Evolutionary conservation across 2,888 invertebrate genomes (phyloP), one percentile per base, ranked within the genome.

Genomic region (Drosophila paramelanica): DNA sequence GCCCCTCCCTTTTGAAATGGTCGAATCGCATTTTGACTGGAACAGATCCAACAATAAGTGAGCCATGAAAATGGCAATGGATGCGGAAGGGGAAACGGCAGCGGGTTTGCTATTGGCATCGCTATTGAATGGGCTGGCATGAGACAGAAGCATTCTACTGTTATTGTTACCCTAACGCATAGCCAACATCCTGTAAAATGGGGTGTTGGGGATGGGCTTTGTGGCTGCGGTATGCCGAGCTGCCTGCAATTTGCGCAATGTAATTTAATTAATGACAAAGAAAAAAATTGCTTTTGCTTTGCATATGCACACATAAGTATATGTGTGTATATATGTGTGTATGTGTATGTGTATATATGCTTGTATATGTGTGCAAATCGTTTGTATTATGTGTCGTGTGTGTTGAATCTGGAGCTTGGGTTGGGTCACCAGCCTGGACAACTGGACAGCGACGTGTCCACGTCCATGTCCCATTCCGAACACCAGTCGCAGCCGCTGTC

Each of bases 251-350:
- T 90, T 90, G 87, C 89, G 82, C 89, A 79, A 90, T 90, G 90
- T 91, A 91, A 90, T 90, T 90, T 91, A 90, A 90, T 90, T 90
- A 90, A 90, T 91, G 90, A 90, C 88, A 89, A 89, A 20, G 57
- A 20, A 20, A 27, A 46, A 51, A 42, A 31, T 13, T 13, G 38
- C 20, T 17, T 14, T 13, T 31, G 31, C 31, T 31, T 31, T 31
- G 31, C 31, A 36, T 5, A 36, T 36, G 5, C 36, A 36, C 5
- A 42, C 7, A 17, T 10, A 3, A 3, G 2, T 17, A 17, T 10
- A 3, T 10, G 2, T 17, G 7, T 52, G 8, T 8, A 2, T 7
- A n/a, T 25, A 6, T 11, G 20, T 11, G 17, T 23, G 36, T 23
- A 8, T 8, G n/a, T 36, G 23, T 20, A 14, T 25, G 23, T 41